Evolutionary conservation across 2,888 invertebrate species (phyloP), one percentile per base, ranked within the genome.

Genomic region (Melieria crassipennis): DNA sequence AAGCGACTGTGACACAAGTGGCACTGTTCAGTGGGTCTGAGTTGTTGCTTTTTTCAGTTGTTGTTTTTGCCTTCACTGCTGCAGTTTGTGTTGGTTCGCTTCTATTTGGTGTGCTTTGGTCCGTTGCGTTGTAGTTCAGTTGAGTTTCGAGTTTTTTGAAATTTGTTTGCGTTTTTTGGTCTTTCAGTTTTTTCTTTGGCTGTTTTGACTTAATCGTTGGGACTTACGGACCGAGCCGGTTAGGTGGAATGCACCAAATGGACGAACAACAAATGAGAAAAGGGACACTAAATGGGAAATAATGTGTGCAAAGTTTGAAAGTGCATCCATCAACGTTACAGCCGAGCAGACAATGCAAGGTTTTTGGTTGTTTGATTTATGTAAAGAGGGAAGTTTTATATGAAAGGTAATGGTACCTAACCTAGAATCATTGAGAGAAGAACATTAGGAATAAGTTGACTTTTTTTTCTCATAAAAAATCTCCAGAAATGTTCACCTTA

Each of bases 171-270:
- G 45, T 47, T 62, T 62, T 62, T 46, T 30, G 30, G 30, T 50
- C 50, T 10, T 50, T 50, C 3, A 50, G 52, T 64, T 62, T 46
- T 45, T 66, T 68, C 30, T 30, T 10, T 30, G 60, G 50, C 66
- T 50, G 50, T 68, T 68, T 58, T 68, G 68, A 69, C 61, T 69
- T 69, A 69, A 69, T 69, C 69, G 69, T 73, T 72, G 73, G 69
- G 75, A 76, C 75, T 76, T 76, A 75, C 71, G 74, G 73, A 75
- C 70, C 72, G 75, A 73, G 71, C 66, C 71, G 73, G 67, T 75
- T 69, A 75, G 67, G 70, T 72, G 75, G 74, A 74, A 74, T 75
- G 73, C 73, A 70, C 72, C 74, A 75, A 74, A 75, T 76, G 75
- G 30, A 76, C 75, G 75, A 75, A 75, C 71, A 71, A 73, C 11